Percentiles rank a stretch among this genome's conserved stretches.
phyloP scores from a whole-genome alignment of 2,888 invertebrate genomes.

The Hedychridium roseum region DNA sequence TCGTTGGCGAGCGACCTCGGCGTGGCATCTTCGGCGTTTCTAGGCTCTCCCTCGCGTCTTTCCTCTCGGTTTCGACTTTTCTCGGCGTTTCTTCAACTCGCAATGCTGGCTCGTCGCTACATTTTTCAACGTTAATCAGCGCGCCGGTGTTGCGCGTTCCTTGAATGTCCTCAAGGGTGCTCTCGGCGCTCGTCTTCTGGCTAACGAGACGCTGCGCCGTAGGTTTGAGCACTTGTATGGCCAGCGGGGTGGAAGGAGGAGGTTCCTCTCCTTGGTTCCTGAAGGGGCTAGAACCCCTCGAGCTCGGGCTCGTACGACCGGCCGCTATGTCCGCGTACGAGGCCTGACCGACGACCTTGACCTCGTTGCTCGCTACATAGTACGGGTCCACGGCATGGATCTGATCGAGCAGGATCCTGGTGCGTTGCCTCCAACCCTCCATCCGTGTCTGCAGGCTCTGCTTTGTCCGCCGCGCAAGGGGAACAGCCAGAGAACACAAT shows the following conservation, averaged over 20 bases:
- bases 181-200: conserved; percentile 52
- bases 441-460: conserved; percentile 73
- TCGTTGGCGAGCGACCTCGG: conserved; percentile 67
- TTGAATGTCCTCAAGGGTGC: too few relatives aligned
- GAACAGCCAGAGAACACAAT: conserved; percentile 60
- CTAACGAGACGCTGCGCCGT: conserved; percentile 49
- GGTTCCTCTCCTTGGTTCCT: conserved; percentile 47
- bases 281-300: conserved; percentile 54
- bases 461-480: conserved; percentile 64
- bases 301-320: conserved; percentile 66
- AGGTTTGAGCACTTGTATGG: conserved; percentile 35
- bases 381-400: conserved; percentile 82
- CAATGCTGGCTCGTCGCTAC: conserved; percentile 5
- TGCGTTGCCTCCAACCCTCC: conserved; percentile 75
- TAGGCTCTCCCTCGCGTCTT: conserved; percentile 11
- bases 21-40: conserved; percentile 54
- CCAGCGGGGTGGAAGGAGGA: conserved; percentile 32
- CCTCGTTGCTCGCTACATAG: conserved; percentile 68
- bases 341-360: conserved; percentile 55
- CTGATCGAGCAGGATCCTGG: conserved; percentile 75
- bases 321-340: conserved; percentile 78
- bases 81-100: conserved; percentile 12
- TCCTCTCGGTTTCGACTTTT: conserved; percentile 7
- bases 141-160: too few relatives aligned
- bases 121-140: background rate